Conservation (phyloP, 2,113 vertebrate genomes). For the Chaetodon trifascialis region DNA sequence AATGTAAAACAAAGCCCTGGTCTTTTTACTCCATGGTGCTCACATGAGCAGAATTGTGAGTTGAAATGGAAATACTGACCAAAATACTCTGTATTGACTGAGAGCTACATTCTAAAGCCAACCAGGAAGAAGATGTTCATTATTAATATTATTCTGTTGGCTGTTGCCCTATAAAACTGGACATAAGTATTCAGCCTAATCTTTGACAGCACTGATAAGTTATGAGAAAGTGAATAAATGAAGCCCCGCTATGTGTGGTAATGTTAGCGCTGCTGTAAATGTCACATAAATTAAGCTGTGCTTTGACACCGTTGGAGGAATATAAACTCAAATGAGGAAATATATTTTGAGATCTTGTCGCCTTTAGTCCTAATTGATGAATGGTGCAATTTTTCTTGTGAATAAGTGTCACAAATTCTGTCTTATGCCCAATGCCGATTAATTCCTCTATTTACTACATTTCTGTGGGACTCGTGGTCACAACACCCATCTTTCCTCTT, state of each 20-base stretch:
- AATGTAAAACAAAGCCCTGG: constrained; percentile 7
- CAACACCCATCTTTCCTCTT: neutral
- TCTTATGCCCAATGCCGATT: neutral
- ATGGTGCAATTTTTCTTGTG: neutral
- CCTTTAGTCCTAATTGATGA: neutral
- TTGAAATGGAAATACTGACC: constrained; percentile 1
- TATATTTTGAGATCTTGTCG: neutral
- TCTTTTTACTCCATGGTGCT: neutral
- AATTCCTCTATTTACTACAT: neutral
- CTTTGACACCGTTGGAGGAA: neutral
- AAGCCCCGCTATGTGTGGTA: constrained; percentile 1
- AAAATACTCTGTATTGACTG: neutral
- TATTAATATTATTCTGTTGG: neutral
- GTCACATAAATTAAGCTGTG: neutral
- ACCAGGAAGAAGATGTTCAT: constrained; percentile 11
- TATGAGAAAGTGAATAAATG: constrained; percentile 10
- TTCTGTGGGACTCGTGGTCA: neutral
- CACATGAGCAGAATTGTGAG: neutral
- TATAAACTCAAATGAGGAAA: constrained; percentile 7
- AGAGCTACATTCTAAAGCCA: neutral
- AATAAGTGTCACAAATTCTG: constrained; percentile 4
- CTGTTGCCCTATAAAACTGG: constrained; percentile 2
- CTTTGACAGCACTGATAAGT: constrained; percentile 9
- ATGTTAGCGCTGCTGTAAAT: constrained; percentile 23
- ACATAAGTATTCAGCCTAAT: neutral